Base-by-base conservation (phyloP, 2,888 invertebrate species). In the Hirtodrosophila alboralis region DNA sequence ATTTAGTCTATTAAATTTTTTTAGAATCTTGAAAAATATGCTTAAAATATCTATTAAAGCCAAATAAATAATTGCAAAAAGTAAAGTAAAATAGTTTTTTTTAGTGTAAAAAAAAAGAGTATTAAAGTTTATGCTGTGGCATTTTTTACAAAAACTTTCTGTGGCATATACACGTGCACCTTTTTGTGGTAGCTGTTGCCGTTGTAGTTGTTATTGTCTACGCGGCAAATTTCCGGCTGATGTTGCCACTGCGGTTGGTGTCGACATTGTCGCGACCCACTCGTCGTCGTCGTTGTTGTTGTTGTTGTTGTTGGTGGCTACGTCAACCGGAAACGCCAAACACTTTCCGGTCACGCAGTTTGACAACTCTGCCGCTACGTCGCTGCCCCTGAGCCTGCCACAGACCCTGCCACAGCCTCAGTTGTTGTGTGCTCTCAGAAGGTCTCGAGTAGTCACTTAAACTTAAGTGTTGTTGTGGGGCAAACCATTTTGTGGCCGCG, bases 301-400 rank as follows among this genome's bases (percentile, higher is more conserved):
- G n/a, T n/a, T n/a, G n/a, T n/a, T n/a, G n/a, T n/a, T n/a, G n/a
- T 43, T 49, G 60, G 65, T 48, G 66, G 75, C 79, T 71, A 74
- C 52, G 63, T 58, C 71, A 61, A 63, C 80, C 73, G 77, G 73
- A 83, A 77, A 64, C 54, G 64, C 68, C 77, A 75, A 78, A 83
- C 80, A 81, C 68, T 81, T 83, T 80, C 78, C 80, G 80, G 80
- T 81, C 80, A 80, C 83, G 80, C 83, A 78, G 68, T 62, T 68
- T 51, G 59, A 41, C 54, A 36, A 40, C 65, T 57, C 56, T 12
- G 23, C 54, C 40, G 28, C 12, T 14, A 30, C 12, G 28, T 23
- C 12, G 23, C 37, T 34, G 27, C 27, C 59, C 12, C 26, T n/a
- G 14, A 3, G 0, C 18, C 26, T 12, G 53, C 13, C 27, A 14